phyloP scores from a whole-genome alignment of 1,140 invertebrate species.

The Polypedilum vanderplanki region DNA sequence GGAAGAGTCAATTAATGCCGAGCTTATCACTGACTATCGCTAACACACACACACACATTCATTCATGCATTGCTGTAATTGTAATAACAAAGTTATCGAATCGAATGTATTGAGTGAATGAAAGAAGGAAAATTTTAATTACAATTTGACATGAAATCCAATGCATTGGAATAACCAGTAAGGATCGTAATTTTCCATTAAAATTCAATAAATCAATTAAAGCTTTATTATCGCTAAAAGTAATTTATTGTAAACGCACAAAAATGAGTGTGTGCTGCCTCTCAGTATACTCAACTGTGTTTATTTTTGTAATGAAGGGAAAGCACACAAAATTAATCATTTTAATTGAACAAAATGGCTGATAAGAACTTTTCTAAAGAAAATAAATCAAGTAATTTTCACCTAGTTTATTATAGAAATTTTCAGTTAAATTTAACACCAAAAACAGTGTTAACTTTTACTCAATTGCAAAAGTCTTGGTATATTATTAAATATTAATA shows the following conservation, averaged over 20 bases:
- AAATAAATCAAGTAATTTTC: background rate
- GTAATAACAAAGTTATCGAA: background rate
- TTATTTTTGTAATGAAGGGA: background rate
- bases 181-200: background rate
- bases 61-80: background rate
- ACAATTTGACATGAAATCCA: background rate
- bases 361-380: background rate
- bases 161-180: background rate
- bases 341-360: background rate
- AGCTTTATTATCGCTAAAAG: background rate
- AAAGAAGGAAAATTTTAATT: background rate
- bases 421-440: background rate
- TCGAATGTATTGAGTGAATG: background rate
- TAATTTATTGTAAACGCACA: background rate
- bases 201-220: background rate
- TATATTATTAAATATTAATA: too few relatives aligned
- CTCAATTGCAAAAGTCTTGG: too few relatives aligned
- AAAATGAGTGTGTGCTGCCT: background rate
- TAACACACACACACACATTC: background rate
- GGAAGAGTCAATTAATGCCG: background rate
- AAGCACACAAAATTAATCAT: background rate
- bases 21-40: background rate
- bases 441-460: too few relatives aligned
- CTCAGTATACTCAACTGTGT: background rate
- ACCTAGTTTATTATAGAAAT: background rate